phyloP scores from a whole-genome alignment of 2,888 invertebrate genomes.

The Bembecia ichneumoniformis region DNA sequence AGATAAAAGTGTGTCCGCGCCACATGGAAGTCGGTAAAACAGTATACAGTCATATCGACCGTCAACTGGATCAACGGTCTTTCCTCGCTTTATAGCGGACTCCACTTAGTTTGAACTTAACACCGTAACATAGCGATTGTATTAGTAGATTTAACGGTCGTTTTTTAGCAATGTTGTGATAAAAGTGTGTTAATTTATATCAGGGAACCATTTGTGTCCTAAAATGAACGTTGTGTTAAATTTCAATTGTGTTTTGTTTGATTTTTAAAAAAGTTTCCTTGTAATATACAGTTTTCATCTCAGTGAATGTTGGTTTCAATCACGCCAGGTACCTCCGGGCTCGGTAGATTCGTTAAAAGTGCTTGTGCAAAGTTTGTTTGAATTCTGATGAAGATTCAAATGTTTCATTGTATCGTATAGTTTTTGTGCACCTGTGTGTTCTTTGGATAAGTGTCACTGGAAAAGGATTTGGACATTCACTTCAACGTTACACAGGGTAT shows the following conservation, averaged over 20 bases:
- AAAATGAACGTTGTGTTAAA: constrained; percentile 31
- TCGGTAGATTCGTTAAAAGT: constrained; percentile 61
- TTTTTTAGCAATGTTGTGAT: constrained; percentile 48
- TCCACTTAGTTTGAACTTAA: constrained; percentile 67
- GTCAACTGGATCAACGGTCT: constrained; percentile 70
- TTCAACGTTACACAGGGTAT: constrained; percentile 54
- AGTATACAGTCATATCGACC: constrained; percentile 56
- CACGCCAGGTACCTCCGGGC: constrained; percentile 57
- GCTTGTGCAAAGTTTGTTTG: constrained; percentile 58
- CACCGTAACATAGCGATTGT: constrained; percentile 52
- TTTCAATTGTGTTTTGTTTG: constrained; percentile 25
- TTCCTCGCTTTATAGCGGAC: constrained; percentile 51
- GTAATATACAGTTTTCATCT: constrained; percentile 44
- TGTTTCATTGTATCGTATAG: constrained; percentile 34
- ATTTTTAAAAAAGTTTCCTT: constrained; percentile 15
- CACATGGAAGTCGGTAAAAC: constrained; percentile 48
- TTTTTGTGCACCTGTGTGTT: constrained; percentile 35
- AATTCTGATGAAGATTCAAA: constrained; percentile 49
- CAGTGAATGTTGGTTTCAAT: constrained; percentile 58
- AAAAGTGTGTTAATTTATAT: constrained; percentile 43
- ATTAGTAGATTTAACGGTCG: constrained; percentile 40
- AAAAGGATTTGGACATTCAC: constrained; percentile 49
- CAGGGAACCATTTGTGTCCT: constrained; percentile 32
- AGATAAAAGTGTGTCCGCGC: constrained; percentile 15
- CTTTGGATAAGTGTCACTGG: constrained; percentile 37